phyloP scores from a whole-genome alignment of 2,888 invertebrate species.

The Gastrophysa polygoni region DNA sequence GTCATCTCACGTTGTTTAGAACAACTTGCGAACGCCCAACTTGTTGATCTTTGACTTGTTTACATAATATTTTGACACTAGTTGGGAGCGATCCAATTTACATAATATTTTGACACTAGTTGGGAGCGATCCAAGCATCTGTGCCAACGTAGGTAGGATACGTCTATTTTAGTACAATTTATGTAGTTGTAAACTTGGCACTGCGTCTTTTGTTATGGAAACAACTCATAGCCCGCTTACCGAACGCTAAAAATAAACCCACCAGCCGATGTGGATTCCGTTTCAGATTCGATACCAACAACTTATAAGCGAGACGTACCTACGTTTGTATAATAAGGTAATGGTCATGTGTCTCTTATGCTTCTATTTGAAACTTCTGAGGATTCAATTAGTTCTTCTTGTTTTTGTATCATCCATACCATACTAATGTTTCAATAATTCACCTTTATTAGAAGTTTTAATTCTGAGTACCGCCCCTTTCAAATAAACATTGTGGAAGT shows the following conservation, averaged over 20 bases:
- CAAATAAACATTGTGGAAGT: too few relatives aligned
- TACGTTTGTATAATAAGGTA: too few relatives aligned
- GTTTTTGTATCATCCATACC: too few relatives aligned
- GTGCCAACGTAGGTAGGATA: conserved; percentile 9
- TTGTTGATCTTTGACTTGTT: conserved; percentile 35
- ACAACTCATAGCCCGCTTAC: neutral
- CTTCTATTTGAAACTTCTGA: too few relatives aligned
- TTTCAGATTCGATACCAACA: too few relatives aligned
- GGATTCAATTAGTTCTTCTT: too few relatives aligned
- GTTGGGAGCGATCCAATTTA: conserved; percentile 40
- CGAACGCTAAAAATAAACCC: neutral
- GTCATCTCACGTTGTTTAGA: conserved; percentile 8
- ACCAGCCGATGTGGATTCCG: neutral
- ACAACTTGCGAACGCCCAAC: conserved; percentile 23
- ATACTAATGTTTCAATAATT: too few relatives aligned
- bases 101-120: conserved; percentile 41
- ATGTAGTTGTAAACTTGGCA: neutral
- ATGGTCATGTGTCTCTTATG: too few relatives aligned
- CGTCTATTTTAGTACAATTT: neutral
- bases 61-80: conserved; percentile 41
- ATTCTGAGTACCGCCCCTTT: too few relatives aligned
- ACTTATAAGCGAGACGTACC: too few relatives aligned
- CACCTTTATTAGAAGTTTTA: too few relatives aligned
- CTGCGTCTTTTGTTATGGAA: neutral
- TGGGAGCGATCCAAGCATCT: conserved; percentile 41